Base-by-base conservation (phyloP, 2,113 vertebrate genomes). In the Sitta europaea region DNA sequence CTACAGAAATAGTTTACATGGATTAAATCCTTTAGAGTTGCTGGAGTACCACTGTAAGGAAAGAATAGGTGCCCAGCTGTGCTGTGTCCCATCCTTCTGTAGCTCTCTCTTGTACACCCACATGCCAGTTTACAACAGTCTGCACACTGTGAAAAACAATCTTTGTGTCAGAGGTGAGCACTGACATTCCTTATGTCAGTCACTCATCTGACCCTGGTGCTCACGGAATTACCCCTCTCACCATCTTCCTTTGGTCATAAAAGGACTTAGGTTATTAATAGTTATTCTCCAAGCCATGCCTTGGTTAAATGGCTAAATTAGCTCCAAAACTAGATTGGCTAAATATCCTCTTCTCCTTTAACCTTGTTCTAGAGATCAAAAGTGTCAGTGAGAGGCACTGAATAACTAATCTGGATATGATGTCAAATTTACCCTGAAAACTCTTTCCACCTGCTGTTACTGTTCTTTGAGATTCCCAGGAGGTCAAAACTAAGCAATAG, bases 401-500 rank as follows among this genome's bases (percentile, higher is more conserved):
- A 93, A 57, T 36, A 86, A 70, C 65, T 83, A 58, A 78, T 89
- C 35, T 53, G n/a, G 40, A 72, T 35, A 58, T 1, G 14, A 91
- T 70, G 66, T 71, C 84, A 90, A 61, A 95, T 53, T 76, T 35
- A 93, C 62, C 35, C 66, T 20, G 10, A 91, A 91, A 90, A 92
- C 67, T 70, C 54, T 55, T 82, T 79, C 78, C 90, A 90, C 74
- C 90, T 93, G 93, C 58, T 91, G 45, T 92, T 88, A 22, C 57
- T 75, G 76, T n/a, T 86, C 78, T 91, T 54, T 48, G 71, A 96
- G 73, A 94, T 80, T 86, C 93, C 63, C 68, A 85, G n/a, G 79
- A 86, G 68, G 72, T 93, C 72, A 84, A 72, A 96, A 74, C 75
- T 50, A 94, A 96, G 94, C 75, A 95, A 86, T 92, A 84, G 61